A percentile compares a stretch with the other conserved stretches of the same genome.
These are phyloP conservation scores for Larimichthys polyactis DNA, from an alignment of 2,113 vertebrate genomes.

Conservation along the genomic window DNA sequence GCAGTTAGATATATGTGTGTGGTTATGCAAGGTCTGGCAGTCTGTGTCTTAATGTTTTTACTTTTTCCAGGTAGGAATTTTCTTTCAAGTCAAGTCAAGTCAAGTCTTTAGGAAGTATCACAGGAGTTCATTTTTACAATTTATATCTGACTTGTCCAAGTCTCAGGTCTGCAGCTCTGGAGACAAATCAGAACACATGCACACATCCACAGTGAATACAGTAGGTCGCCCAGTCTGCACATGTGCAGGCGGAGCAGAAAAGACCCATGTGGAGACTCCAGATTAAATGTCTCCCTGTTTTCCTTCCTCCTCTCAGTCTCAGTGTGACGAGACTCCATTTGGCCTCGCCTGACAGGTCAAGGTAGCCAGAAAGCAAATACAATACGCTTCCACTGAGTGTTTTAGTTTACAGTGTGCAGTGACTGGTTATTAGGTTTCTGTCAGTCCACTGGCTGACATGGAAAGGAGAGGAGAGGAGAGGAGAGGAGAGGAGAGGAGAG, in stretches of 20 bases:
- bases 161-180: neutral
- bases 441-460: no score
- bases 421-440: no score
- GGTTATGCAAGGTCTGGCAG: neutral
- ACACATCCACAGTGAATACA: neutral
- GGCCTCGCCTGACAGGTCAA: neutral
- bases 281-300: conserved; percentile 2
- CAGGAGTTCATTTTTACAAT: neutral
- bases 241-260: neutral
- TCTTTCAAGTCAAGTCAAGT: neutral
- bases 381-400: conserved; percentile 1
- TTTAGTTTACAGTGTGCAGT: neutral
- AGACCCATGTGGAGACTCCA: conserved; percentile 16
- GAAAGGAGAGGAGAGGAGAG: no score
- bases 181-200: neutral
- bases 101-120: neutral
- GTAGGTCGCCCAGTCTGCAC: neutral
- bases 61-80: neutral
- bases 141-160: neutral
- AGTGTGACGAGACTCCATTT: neutral
- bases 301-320: neutral
- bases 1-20: neutral
- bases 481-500: no score
- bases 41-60: neutral
- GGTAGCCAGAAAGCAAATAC: conserved; percentile 2